Evolutionary conservation across 2,113 vertebrate species (phyloP), one percentile per base, ranked within the genome.

Genomic region (Anhinga anhinga): DNA sequence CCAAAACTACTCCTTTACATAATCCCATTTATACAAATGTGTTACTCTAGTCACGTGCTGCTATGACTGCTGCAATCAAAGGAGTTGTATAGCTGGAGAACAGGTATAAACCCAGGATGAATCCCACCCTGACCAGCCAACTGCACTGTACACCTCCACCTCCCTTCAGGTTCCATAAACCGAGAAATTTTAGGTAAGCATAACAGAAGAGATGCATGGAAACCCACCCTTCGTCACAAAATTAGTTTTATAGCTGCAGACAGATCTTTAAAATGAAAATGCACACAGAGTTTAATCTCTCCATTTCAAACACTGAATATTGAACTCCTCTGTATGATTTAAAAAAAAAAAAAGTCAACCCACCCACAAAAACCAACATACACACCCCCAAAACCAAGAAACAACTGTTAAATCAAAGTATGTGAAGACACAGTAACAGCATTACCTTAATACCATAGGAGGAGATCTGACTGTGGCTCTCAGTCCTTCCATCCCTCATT

Each of bases 351-450:
- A 3, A 23, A 27, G 30, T 6, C 13, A 22, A 18, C 21, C 6
- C 9, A 9, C 5, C 3, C 55, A 45, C 15, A 32, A 34, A 50
- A 29, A 56, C 4, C n/a, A 44, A n/a, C n/a, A n/a, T n/a, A 42
- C 4, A 20, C 5, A 2, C 55, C 10, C 5, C 5, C 22, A 42
- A 58, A 27, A 2, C 4, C 16, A 81, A 69, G 7, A 82, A 69
- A 56, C 36, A 10, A 55, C 20, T 58, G 29, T 23, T 53, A 44
- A 79, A 63, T 5, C 25, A 50, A 63, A 70, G 42, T 15, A 19
- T 15, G 8, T 3, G 4, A 62, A 71, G 45, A 56, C 6, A 71
- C 0, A 0, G 5, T 42, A 85, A 55, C 3, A 45, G 14, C 16
- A 82, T n/a, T 56, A 22, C 9, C 20, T 61, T 79, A 88, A n/a